phyloP scores from a whole-genome alignment of 2,113 vertebrate genomes.

The Dolichallabes microphthalmus region DNA sequence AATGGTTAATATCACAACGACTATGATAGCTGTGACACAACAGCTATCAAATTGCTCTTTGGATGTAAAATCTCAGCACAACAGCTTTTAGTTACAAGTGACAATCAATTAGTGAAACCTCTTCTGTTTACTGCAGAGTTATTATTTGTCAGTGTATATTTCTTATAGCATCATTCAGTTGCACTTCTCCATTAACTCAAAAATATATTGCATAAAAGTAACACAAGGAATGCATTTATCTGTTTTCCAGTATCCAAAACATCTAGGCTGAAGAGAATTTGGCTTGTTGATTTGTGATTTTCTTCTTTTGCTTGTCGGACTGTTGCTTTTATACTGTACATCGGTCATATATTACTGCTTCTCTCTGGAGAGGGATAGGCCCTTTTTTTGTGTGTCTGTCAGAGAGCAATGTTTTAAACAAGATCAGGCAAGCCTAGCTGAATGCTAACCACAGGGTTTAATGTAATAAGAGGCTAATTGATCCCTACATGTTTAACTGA shows the following conservation, averaged over 20 bases:
- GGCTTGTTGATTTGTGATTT: neutral
- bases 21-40: neutral
- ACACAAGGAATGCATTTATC: constrained; percentile 14
- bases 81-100: constrained; percentile 19
- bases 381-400: constrained; percentile 32
- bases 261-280: neutral
- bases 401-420: constrained; percentile 39
- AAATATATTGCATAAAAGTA: constrained; percentile 3
- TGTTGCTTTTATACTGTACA: neutral
- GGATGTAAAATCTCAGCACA: neutral
- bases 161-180: constrained; percentile 9
- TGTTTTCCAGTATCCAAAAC: neutral
- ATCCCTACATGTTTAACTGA: constrained; percentile 35
- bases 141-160: constrained; percentile 31
- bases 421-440: constrained; percentile 31
- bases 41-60: constrained; percentile 2
- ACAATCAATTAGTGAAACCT: constrained; percentile 23
- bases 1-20: constrained; percentile 30
- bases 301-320: neutral
- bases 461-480: constrained; percentile 38
- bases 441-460: constrained; percentile 50
- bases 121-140: neutral
- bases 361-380: constrained; percentile 5
- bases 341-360: constrained; percentile 27
- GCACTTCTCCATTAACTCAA: neutral